phyloP scores from a whole-genome alignment of 2,888 invertebrate genomes.

The Spodoptera picta region DNA sequence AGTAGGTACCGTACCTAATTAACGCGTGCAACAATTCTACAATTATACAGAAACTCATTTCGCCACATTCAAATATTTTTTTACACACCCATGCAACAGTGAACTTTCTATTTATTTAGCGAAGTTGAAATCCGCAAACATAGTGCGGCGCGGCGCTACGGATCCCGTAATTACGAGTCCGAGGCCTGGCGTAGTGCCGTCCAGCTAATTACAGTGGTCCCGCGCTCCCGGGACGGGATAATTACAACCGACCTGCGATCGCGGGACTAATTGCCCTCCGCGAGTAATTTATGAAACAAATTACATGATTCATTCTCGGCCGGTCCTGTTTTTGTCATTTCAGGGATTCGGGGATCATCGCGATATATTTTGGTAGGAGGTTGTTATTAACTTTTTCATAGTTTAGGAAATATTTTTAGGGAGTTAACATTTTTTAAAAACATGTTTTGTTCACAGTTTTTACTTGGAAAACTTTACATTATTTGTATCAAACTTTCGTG shows the following conservation, averaged over 20 bases:
- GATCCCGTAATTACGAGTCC: constrained; percentile 62
- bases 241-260: constrained; percentile 60
- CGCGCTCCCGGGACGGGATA: constrained; percentile 55
- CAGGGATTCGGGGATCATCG: not conserved
- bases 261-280: constrained; percentile 60
- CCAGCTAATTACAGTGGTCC: constrained; percentile 62
- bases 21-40: too few relatives aligned
- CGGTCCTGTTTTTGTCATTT: constrained; percentile 31
- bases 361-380: not conserved
- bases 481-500: not conserved
- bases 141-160: constrained; percentile 49
- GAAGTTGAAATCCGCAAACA: constrained; percentile 48
- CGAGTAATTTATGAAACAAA: constrained; percentile 62
- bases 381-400: too few relatives aligned
- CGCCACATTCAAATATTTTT: constrained; percentile 17
- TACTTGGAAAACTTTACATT: too few relatives aligned
- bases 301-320: constrained; percentile 51
- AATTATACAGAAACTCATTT: not conserved
- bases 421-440: too few relatives aligned
- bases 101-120: constrained; percentile 48
- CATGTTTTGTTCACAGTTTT: too few relatives aligned
- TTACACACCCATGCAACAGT: constrained; percentile 31
- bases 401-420: too few relatives aligned
- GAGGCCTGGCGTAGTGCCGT: constrained; percentile 43
- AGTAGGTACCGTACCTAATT: too few relatives aligned